Evolutionary conservation across 2,797 vertebrate species (phyloP).

Genomic region (Cichlasoma orientale): DNA sequence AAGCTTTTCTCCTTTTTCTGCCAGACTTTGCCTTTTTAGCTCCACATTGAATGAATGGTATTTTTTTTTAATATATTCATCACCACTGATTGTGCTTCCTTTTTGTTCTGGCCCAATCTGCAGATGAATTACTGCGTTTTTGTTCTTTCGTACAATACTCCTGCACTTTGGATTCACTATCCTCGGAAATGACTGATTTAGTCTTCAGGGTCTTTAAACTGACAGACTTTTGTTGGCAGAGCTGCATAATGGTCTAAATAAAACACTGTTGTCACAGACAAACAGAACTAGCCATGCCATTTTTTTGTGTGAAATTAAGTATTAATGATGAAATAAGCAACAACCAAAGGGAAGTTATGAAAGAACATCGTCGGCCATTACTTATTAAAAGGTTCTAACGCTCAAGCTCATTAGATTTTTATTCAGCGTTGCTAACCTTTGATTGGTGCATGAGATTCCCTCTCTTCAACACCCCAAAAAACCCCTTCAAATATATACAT

Average conservation of each 20-base stretch:
- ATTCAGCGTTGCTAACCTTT: neutral
- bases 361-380: neutral
- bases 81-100: neutral
- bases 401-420: neutral
- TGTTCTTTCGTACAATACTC: neutral
- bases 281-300: neutral
- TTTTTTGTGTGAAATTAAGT: neutral
- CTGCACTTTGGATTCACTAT: neutral
- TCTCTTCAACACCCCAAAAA: neutral
- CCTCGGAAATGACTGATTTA: neutral
- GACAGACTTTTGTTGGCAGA: neutral
- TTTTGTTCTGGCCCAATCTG: neutral
- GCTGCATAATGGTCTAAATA: neutral
- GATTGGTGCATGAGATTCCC: neutral
- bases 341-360: neutral
- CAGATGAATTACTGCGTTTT: neutral
- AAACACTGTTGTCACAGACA: neutral
- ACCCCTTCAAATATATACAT: neutral
- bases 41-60: neutral
- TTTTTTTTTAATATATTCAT: neutral
- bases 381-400: neutral
- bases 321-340: neutral
- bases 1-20: neutral
- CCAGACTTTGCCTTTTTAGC: neutral
- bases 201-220: neutral